Evolutionary conservation across 2,797 vertebrate genomes (phyloP), one percentile per base, ranked within the genome.

Genomic region (Poeciliopsis presidionis): DNA sequence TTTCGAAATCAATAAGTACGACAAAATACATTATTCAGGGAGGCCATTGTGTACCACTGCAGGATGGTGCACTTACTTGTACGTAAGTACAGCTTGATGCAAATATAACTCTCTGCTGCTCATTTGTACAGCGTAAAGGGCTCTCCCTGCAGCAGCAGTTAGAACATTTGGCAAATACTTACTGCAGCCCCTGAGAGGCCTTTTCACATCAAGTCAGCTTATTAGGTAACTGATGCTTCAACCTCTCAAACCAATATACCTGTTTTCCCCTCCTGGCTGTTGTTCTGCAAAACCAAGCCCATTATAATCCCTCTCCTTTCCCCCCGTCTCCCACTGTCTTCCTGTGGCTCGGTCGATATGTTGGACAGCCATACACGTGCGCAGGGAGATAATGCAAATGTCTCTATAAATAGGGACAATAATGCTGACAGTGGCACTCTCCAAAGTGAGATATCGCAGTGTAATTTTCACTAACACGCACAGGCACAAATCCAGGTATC

Each of bases 341-440:
- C 74, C 87, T 36, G 77, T 75, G 86, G 88, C 84, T 87, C 78
- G 89, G 94, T 94, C 93, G 81, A 92, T 94, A 93, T 70, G 85
- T 88, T 91, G 80, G 81, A 90, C 90, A 85, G 90, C 90, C 25
- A 83, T 90, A 88, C 91, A 88, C 86, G 83, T 89, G 89, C 83
- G 16, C 79, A 61, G 90, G 80, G 77, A 94, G 94, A 95, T 95
- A 95, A 95, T 95, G 94, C 94, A 95, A 95, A 96, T 94, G 90
- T 89, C 90, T 92, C 95, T 95, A 96, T 95, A 96, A 95, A 96
- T 95, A 96, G 94, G 84, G 86, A 89, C 89, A 92, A 94, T 90
- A 90, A 84, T 95, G 95, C 94, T 95, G 95, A 96, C 91, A 92
- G 90, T 85, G 79, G 92, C 91, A 84, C 86, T 93, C 89, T 90